A percentile compares a stretch with the other conserved stretches of the same genome.
Conservation (phyloP, 1,140 invertebrate genomes). For the Ooceraea biroi region DNA sequence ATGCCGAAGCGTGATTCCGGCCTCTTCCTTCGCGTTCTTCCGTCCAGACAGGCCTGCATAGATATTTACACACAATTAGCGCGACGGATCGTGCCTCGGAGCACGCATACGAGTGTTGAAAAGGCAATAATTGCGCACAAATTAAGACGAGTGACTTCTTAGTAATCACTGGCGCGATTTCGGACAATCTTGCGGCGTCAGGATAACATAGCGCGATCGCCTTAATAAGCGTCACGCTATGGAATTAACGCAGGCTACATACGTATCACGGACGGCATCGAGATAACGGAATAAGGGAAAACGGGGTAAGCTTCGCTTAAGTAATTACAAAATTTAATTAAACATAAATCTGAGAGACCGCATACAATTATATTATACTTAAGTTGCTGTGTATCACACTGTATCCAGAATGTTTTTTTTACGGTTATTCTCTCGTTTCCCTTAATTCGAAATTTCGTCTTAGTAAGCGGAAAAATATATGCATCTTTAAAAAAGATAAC, state of each 20-base stretch:
- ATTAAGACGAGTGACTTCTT: constrained; percentile 15
- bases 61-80: constrained; percentile 63
- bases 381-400: too few species aligned
- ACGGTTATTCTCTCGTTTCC: background rate
- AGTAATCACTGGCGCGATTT: constrained; percentile 21
- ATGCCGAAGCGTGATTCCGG: constrained; percentile 76
- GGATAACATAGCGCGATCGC: background rate
- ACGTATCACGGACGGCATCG: background rate
- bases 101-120: background rate
- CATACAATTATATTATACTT: too few species aligned
- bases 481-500: background rate
- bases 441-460: background rate
- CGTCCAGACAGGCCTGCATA: constrained; percentile 5
- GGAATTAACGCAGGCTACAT: constrained; percentile 15
- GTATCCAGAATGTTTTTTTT: background rate
- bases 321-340: constrained; percentile 41
- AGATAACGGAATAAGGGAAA: constrained; percentile 37
- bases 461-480: too few species aligned
- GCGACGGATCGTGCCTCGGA: constrained; percentile 30
- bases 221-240: constrained; percentile 22
- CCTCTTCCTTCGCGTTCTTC: constrained; percentile 31
- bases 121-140: background rate
- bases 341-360: background rate
- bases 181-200: background rate
- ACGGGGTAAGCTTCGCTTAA: constrained; percentile 17